A percentile compares a stretch with the other conserved stretches of the same genome.
phyloP scores from a whole-genome alignment of 2,113 vertebrate species.

The Gopherus flavomarginatus region DNA sequence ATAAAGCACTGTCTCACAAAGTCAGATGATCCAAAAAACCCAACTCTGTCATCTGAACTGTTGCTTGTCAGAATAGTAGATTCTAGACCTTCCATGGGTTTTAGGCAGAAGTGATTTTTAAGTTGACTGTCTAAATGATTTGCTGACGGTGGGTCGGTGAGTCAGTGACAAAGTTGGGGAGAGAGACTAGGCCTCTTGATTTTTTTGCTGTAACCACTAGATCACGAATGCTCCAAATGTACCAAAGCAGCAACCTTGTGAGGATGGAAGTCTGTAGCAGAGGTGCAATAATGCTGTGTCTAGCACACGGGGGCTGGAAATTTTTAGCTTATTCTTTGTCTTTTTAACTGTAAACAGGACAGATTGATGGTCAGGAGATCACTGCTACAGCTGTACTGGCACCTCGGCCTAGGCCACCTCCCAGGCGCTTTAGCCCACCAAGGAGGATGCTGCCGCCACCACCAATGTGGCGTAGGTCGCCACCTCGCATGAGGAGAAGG shows the following conservation, averaged over 20 bases:
- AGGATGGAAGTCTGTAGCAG: neutral
- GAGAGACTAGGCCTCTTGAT: neutral
- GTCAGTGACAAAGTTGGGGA: neutral
- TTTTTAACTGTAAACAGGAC: constrained; percentile 80
- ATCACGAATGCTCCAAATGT: neutral
- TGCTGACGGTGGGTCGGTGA: neutral
- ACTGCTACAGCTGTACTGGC: constrained; percentile 92
- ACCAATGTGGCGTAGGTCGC: constrained; percentile 94
- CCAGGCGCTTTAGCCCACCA: constrained; percentile 89
- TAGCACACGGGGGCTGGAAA: neutral
- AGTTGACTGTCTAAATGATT: neutral
- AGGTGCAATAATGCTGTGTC: neutral
- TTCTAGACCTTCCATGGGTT: neutral
- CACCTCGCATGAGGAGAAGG: constrained; percentile 95
- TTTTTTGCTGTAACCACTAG: neutral
- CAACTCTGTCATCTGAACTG: neutral
- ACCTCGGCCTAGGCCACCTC: constrained; percentile 86
- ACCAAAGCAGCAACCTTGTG: neutral
- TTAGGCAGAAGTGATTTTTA: neutral
- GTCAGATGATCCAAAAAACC: neutral
- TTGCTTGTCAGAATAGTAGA: neutral
- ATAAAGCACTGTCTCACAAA: neutral
- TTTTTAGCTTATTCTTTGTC: neutral
- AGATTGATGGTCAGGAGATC: constrained; percentile 98
- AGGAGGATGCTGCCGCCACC: constrained; percentile 93